Conservation (phyloP, 2,797 vertebrate species). For the Ibycter americanus region DNA sequence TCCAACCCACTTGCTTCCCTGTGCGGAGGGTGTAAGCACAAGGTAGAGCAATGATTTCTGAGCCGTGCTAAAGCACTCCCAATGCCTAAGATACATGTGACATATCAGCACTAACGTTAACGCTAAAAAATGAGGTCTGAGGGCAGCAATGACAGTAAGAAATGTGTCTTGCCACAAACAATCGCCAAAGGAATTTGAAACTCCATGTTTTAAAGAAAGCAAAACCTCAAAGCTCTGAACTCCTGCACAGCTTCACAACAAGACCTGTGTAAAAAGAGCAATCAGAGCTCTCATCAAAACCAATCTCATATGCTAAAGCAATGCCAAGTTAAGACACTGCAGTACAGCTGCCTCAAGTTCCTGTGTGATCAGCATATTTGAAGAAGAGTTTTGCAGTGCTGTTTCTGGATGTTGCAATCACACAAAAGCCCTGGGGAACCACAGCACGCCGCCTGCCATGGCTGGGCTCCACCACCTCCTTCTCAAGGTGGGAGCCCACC, state of each 20-base stretch:
- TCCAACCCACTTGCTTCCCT: background rate
- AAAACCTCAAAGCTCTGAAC: background rate
- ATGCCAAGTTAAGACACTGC: background rate
- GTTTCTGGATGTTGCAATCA: background rate
- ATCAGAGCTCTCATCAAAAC: background rate
- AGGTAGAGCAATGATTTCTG: background rate
- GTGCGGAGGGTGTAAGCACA: accelerated
- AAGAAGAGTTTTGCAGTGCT: background rate
- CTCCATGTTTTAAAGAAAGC: background rate
- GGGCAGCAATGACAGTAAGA: background rate
- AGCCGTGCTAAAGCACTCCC: background rate
- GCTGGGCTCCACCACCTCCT: background rate
- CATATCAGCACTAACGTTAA: background rate
- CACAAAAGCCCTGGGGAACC: background rate
- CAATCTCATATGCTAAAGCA: background rate
- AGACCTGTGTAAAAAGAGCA: background rate
- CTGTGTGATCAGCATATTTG: background rate
- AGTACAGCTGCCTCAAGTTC: background rate
- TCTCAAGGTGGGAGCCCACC: background rate
- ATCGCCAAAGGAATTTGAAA: background rate
- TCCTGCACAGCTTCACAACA: background rate
- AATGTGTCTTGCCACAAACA: background rate
- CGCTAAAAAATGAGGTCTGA: background rate
- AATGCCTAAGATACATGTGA: background rate
- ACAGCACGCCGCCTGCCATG: background rate